These are phyloP conservation scores for Andinoacara biseriatus DNA, from an alignment of 2,113 vertebrate species.

Conservation along the genomic window DNA sequence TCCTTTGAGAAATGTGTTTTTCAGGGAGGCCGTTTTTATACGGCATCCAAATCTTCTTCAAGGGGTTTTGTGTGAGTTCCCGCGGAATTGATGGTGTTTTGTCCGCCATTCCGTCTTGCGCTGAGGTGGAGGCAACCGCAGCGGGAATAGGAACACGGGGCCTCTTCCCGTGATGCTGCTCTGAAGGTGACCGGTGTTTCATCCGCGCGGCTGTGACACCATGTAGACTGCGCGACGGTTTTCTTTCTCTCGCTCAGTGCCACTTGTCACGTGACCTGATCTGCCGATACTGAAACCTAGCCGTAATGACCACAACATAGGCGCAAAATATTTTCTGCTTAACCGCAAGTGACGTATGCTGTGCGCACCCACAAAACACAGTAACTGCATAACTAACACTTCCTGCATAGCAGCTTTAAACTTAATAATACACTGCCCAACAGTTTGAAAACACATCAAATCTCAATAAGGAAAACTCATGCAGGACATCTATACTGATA, in stretches of 20 bases:
- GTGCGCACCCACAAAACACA: not conserved
- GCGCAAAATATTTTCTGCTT: not conserved
- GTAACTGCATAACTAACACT: not conserved
- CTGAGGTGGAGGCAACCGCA: constrained; percentile 24
- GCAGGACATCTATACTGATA: no score
- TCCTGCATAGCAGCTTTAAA: not conserved
- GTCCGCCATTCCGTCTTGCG: constrained; percentile 62
- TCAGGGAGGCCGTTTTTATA: constrained; percentile 89
- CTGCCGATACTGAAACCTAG: not conserved
- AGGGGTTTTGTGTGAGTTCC: constrained; percentile 90
- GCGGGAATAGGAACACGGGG: constrained; percentile 40
- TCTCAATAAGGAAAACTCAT: no score
- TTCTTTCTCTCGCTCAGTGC: not conserved
- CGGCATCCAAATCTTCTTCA: constrained; percentile 95
- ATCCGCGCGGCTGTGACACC: constrained; percentile 37
- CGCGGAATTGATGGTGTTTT: constrained; percentile 66
- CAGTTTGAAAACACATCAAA: no score
- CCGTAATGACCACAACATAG: constrained; percentile 16
- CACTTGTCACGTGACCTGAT: constrained; percentile 46
- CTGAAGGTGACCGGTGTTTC: constrained; percentile 70
- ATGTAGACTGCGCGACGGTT: not conserved
- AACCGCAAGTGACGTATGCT: not conserved
- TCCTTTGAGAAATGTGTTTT: constrained; percentile 86
- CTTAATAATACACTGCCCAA: not conserved
- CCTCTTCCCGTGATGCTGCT: constrained; percentile 61